Percentiles rank a stretch among this genome's conserved stretches.
Conservation (phyloP, 2,113 vertebrate genomes). For the Gulo gulo region DNA sequence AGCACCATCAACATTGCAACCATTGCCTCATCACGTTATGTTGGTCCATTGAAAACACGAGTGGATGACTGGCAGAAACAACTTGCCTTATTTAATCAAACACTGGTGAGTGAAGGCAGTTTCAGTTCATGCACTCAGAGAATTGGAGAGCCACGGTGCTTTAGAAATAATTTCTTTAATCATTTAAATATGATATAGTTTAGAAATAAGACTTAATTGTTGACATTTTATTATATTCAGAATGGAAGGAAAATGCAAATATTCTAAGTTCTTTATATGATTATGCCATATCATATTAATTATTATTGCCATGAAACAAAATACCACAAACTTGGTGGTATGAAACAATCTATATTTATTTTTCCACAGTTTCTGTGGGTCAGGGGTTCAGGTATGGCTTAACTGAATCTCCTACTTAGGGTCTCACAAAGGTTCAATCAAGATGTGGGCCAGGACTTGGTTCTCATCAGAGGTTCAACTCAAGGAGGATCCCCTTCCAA, state of each 20-base stretch:
- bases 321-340: neutral
- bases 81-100: slow-evolving; percentile 87
- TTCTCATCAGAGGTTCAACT: neutral
- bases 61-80: slow-evolving; percentile 87
- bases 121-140: neutral
- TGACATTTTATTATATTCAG: neutral
- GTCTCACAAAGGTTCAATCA: neutral
- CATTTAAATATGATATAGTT: neutral
- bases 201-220: neutral
- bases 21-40: slow-evolving; percentile 86
- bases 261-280: neutral
- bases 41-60: slow-evolving; percentile 83
- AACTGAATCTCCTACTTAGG: neutral
- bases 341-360: neutral
- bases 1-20: slow-evolving; percentile 87
- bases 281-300: neutral
- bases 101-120: slow-evolving; percentile 83
- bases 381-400: neutral
- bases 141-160: neutral
- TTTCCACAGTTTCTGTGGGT: neutral
- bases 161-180: neutral
- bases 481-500: neutral
- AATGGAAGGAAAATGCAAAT: neutral
- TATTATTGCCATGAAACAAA: neutral
- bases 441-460: neutral